These are phyloP conservation scores for Pygocentrus nattereri DNA, from an alignment of 2,797 vertebrate species.

Conservation along the genomic window DNA sequence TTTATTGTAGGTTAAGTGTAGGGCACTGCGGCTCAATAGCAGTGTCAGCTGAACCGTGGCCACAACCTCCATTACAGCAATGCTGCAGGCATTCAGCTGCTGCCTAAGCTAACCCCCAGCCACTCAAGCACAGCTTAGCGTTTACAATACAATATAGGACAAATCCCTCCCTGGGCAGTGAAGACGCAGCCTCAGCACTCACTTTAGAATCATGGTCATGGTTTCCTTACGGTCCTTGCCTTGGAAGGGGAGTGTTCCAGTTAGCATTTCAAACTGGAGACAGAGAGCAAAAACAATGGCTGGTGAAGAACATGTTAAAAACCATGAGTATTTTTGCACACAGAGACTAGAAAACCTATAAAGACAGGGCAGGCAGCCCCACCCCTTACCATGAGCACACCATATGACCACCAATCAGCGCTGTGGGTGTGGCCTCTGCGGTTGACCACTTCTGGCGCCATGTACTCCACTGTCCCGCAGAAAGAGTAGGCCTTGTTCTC, in stretches of 20 bases:
- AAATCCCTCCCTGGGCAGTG: not conserved
- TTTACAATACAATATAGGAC: constrained; percentile 7
- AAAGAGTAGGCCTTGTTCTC: constrained; percentile 99
- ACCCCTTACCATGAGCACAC: constrained; percentile 84
- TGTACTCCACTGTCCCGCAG: constrained; percentile 97
- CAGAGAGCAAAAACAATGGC: constrained; percentile 25
- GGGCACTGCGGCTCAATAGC: constrained; percentile 29
- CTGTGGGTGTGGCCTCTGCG: constrained; percentile 94
- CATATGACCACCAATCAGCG: constrained; percentile 98
- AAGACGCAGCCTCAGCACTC: constrained; percentile 72
- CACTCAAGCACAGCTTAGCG: constrained; percentile 15
- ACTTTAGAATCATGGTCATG: constrained; percentile 99
- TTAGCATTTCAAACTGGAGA: constrained; percentile 96
- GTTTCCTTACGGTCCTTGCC: constrained; percentile 99
- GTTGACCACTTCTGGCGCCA: constrained; percentile 98
- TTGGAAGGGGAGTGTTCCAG: constrained; percentile 97
- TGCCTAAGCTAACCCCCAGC: constrained; percentile 1
- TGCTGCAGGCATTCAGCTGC: constrained; percentile 27
- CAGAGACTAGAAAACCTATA: not conserved
- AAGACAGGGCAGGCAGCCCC: not conserved
- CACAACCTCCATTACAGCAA: constrained; percentile 16
- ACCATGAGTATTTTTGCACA: not conserved
- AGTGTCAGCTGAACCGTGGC: constrained; percentile 22
- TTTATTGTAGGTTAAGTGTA: constrained; percentile 49
- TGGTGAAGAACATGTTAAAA: not conserved